These are phyloP conservation scores for Anthoptus insignis DNA, from an alignment of 2,888 invertebrate species.

Conservation along the genomic window DNA sequence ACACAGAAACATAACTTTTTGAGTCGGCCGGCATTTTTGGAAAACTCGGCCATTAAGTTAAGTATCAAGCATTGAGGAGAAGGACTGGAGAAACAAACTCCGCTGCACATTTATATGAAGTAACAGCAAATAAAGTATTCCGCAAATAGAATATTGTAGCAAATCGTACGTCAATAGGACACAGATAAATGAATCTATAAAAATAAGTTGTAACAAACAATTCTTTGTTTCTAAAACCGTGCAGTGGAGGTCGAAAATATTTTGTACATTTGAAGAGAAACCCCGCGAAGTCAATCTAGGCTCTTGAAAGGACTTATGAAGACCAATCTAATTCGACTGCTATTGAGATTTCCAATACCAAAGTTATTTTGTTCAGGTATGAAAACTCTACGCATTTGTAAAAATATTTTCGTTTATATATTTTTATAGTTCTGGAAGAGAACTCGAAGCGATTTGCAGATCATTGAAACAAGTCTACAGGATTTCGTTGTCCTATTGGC, in stretches of 20 bases:
- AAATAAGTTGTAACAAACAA: slow-evolving; percentile 18
- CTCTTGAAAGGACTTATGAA: slow-evolving; percentile 32
- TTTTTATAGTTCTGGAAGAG: not conserved
- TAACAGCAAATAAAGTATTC: too few relatives aligned
- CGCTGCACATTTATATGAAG: too few relatives aligned
- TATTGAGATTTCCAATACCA: slow-evolving; percentile 25
- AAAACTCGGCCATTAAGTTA: too few relatives aligned
- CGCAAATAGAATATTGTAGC: too few relatives aligned
- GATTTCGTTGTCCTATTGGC: too few relatives aligned
- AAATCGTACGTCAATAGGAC: too few relatives aligned
- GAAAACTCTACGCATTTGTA: slow-evolving; percentile 13
- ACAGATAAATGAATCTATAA: not conserved
- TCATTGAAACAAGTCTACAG: too few relatives aligned
- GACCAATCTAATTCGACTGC: slow-evolving; percentile 26
- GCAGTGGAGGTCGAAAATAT: slow-evolving; percentile 17
- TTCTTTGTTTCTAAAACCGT: slow-evolving; percentile 18
- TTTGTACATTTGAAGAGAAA: slow-evolving; percentile 23
- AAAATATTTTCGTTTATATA: not conserved
- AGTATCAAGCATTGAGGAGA: too few relatives aligned
- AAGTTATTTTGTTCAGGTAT: slow-evolving; percentile 19
- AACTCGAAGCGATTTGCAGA: not conserved
- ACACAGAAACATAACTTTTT: too few relatives aligned
- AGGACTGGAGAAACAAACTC: too few relatives aligned
- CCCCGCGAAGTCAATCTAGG: slow-evolving; percentile 33
- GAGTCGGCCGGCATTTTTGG: too few relatives aligned